Conservation (phyloP, 2,113 vertebrate species). For the Otocyon megalotis region DNA sequence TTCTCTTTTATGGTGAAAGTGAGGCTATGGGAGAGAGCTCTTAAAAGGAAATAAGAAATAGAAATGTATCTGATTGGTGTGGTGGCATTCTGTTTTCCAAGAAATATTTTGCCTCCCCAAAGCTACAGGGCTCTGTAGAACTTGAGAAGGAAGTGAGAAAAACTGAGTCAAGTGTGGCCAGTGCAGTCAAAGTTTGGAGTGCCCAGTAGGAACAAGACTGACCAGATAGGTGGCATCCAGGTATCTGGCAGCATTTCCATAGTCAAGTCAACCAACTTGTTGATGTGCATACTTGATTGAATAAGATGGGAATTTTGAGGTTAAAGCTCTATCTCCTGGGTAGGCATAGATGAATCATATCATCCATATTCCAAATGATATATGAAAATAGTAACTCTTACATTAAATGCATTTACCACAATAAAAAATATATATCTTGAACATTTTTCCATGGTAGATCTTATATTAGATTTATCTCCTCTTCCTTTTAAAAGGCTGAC, state of each 20-base stretch:
- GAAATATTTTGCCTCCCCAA: constrained; percentile 1
- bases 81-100: constrained; percentile 32
- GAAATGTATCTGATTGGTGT: neutral
- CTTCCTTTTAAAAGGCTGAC: constrained; percentile 3
- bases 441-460: constrained; percentile 38
- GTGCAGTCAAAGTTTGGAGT: neutral
- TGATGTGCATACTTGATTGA: neutral
- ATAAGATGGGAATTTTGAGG: constrained; percentile 40
- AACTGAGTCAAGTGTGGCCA: neutral
- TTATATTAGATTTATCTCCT: neutral
- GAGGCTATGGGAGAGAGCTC: neutral
- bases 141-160: constrained; percentile 36
- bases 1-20: constrained; percentile 44
- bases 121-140: constrained; percentile 39
- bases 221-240: neutral
- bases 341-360: constrained; percentile 48
- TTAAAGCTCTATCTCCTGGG: neutral
- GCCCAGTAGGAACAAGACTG: neutral
- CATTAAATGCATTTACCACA: neutral
- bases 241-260: neutral
- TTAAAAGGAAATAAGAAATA: constrained; percentile 30
- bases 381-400: constrained; percentile 49
- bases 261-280: neutral
- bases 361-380: neutral
- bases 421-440: constrained; percentile 3